Evolutionary conservation across 2,113 vertebrate species (phyloP), one percentile per base, ranked within the genome.

Genomic region (Periophthalmus modestus): DNA sequence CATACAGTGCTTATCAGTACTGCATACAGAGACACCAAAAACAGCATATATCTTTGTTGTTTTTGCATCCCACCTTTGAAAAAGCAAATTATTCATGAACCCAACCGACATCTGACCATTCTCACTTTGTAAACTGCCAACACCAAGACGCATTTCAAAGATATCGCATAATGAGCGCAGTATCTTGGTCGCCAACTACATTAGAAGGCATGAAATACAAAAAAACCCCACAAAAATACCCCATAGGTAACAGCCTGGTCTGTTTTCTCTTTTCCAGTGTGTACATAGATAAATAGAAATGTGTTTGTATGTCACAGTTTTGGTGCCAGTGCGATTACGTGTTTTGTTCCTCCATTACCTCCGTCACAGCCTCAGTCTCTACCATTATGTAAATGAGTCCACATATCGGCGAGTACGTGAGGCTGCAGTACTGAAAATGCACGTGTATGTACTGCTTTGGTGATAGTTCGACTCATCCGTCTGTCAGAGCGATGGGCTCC

Each of bases 361-460:
- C 70, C 55, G 16, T 62, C 66, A 75, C 74, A 68, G 72, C 74
- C 62, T 28, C 61, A 15, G 62, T 61, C 75, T 71, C 55, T 15
- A 48, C 66, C 62, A 65, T 84, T 76, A 77, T 81, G 75, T 73
- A 85, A 78, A 81, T 74, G 11, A 12, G 0, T 52, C 54, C 74
- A 75, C 52, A 55, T 24, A 54, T 33, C 2, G 62, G 43, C 11
- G 68, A 36, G 50, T 59, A 65, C 74, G 55, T 36, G 59, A 72
- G 43, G 62, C 77, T 84, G 24, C 65, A 4, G 65, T 66, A 23
- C 57, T 1, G 33, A 19, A 34, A 50, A 19, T 9, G 9, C 58
- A 47, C 65, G n/a, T 68, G 69, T 61, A 71, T 7, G 33, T 12
- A 43, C 7, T 43, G 57, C 62, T 50, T 77, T 84, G 54, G 54